Base-by-base conservation (phyloP, 2,888 invertebrate genomes). In the Cepaea hortensis region DNA sequence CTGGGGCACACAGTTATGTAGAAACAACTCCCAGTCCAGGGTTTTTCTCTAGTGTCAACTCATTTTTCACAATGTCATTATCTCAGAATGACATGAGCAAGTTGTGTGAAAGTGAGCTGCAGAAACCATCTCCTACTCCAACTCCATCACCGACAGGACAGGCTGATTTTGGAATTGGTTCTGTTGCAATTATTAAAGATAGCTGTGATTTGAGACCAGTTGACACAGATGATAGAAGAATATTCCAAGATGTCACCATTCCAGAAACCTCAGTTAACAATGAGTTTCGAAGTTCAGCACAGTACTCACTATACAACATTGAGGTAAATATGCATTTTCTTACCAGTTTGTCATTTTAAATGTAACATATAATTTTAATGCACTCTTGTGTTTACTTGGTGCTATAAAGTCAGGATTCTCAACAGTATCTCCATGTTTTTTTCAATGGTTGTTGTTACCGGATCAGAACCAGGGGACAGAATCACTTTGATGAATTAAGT, bases 291-390 rank as follows among this genome's bases (percentile, higher is more conserved):
- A 90, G 91, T 81, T 80, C 87, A 46, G 81, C 89, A 70, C 87
- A 90, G 65, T 93, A 92, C 85, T 92, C 92, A 6, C 89, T 93
- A 2, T 93, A 93, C 85, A 85, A 87, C 35, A 89, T 93, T 84
- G 90, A 92, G 92, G 93, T 93, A 88, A 82, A 86, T 87, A n/a
- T 50, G 50, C 2, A 55, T 76, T 3, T 55, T 5, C 18, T 68
- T 15, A n/a, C n/a, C 18, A n/a, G 6, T 68, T 68, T 68, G 68
- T 68, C 50, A 20, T 50, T 0, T 46, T 50, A 80, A 18, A n/a
- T 46, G 13, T 55, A 35, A 62, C 23, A 61, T 11, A 68, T 3
- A n/a, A 0, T 15, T 3, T 35, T 23, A 76, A 13, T 77, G 9
- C 55, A 55, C 11, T 55, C 6, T 55, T 9, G 55, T 55, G 55